These are phyloP conservation scores for Empidonax traillii DNA, from an alignment of 2,113 vertebrate species.

Conservation along the genomic window DNA sequence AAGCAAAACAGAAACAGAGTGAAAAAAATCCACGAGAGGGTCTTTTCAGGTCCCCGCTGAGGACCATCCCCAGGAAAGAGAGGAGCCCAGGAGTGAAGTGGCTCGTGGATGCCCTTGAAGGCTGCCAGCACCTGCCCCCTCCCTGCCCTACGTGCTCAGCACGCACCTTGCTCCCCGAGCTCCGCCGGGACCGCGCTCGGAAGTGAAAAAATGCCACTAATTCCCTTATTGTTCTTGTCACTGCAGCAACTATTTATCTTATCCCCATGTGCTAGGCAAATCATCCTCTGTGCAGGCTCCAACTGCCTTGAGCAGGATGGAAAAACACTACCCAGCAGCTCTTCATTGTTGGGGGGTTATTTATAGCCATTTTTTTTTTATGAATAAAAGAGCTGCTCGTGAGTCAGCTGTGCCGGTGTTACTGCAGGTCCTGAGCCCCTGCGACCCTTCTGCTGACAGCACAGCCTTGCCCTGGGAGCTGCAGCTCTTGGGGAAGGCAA, in stretches of 20 bases:
- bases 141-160: not conserved
- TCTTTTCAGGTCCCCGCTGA: not conserved
- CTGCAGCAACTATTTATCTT: not conserved
- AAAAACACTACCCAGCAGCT: not conserved
- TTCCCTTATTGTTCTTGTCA: not conserved
- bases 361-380: not conserved
- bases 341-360: not conserved
- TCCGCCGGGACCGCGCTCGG: not conserved
- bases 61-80: not conserved
- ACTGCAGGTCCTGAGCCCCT: not conserved
- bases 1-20: accelerated
- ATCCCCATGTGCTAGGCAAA: not conserved
- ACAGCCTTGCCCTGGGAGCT: accelerated
- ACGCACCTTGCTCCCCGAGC: not conserved
- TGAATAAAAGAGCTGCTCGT: not conserved
- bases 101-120: not conserved
- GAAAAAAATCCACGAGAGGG: not conserved
- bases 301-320: not conserved
- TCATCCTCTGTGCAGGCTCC: not conserved
- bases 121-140: not conserved
- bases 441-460: not conserved
- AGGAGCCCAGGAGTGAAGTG: not conserved
- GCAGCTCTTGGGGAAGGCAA: not conserved
- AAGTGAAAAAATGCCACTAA: not conserved
- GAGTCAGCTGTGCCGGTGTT: not conserved